A percentile compares a stretch with the other conserved stretches of the same genome.
Conservation (phyloP, 2,888 invertebrate genomes). For the Xiphydria camelus region DNA sequence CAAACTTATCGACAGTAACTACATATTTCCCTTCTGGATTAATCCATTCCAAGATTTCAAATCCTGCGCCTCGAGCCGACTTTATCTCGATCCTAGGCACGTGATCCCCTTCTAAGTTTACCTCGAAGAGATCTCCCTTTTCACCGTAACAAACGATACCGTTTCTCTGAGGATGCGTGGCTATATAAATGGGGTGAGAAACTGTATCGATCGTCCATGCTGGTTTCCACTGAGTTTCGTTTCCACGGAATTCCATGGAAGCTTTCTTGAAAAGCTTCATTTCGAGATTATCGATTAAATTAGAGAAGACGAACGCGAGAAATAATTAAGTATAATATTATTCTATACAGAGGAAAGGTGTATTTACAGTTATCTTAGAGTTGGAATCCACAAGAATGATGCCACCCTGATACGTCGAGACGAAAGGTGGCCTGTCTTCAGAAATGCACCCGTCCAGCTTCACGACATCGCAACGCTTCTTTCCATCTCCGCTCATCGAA, state of each 20-base stretch:
- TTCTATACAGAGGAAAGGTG: no score
- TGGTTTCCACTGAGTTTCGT: conserved; percentile 23
- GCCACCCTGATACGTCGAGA: conserved; percentile 28
- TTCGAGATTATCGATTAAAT: not conserved
- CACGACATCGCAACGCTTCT: conserved; percentile 26
- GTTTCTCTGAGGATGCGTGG: conserved; percentile 27
- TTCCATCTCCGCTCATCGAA: conserved; percentile 31
- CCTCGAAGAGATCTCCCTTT: conserved; percentile 34
- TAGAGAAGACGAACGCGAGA: not conserved
- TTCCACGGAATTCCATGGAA: no score
- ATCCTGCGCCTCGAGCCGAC: conserved; percentile 7
- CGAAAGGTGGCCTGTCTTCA: conserved; percentile 11
- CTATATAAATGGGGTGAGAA: conserved; percentile 27
- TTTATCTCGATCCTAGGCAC: conserved; percentile 17
- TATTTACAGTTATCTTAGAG: conserved; percentile 30
- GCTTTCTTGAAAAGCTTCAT: no score
- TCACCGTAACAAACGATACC: conserved; percentile 30
- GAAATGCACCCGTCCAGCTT: conserved; percentile 7
- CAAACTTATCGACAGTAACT: conserved; percentile 23
- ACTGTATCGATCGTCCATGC: conserved; percentile 32
- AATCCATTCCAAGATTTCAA: conserved; percentile 2
- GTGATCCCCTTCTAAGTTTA: conserved; percentile 24
- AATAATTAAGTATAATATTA: not conserved
- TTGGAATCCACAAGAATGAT: conserved; percentile 28
- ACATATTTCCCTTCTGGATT: conserved; percentile 14